Conservation (phyloP, 2,797 vertebrate species). For the Ctenopoma kingsleyae region DNA sequence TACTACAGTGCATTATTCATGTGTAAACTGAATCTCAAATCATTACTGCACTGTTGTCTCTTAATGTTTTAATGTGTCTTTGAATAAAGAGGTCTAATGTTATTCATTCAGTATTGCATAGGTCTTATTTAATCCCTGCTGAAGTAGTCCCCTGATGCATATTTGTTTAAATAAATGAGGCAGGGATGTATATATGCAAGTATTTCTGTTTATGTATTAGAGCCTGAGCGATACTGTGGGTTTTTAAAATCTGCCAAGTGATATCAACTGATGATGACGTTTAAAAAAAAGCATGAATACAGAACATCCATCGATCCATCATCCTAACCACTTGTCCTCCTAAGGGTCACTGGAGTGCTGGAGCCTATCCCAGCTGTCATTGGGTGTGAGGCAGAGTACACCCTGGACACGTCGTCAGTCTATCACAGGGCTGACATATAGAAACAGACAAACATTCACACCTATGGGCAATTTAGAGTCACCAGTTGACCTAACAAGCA, state of each 20-base stretch:
- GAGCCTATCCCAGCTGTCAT: too few species aligned
- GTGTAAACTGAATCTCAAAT: slow-evolving; percentile 17
- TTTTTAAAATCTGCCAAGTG: neutral
- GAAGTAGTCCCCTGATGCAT: slow-evolving; percentile 2
- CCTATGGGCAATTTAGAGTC: too few species aligned
- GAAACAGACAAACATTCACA: too few species aligned
- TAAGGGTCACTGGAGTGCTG: too few species aligned
- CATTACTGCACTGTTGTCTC: slow-evolving; percentile 15
- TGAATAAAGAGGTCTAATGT: slow-evolving; percentile 8
- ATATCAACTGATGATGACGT: neutral
- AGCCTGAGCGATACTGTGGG: neutral
- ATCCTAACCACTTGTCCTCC: too few species aligned
- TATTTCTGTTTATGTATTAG: neutral
- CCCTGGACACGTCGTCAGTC: too few species aligned
- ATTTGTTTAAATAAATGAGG: slow-evolving; percentile 22
- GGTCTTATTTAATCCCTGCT: slow-evolving; percentile 18
- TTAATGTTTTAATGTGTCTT: slow-evolving; percentile 9
- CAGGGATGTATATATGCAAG: neutral
- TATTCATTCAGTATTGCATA: slow-evolving; percentile 11
- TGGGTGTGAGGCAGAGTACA: too few species aligned
- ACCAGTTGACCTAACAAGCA: too few species aligned
- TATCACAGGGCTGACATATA: too few species aligned
- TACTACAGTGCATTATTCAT: neutral
- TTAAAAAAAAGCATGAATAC: neutral
- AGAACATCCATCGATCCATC: neutral